These are phyloP conservation scores for Anadara kagoshimensis DNA, from an alignment of 1,140 invertebrate genomes.

Conservation along the genomic window DNA sequence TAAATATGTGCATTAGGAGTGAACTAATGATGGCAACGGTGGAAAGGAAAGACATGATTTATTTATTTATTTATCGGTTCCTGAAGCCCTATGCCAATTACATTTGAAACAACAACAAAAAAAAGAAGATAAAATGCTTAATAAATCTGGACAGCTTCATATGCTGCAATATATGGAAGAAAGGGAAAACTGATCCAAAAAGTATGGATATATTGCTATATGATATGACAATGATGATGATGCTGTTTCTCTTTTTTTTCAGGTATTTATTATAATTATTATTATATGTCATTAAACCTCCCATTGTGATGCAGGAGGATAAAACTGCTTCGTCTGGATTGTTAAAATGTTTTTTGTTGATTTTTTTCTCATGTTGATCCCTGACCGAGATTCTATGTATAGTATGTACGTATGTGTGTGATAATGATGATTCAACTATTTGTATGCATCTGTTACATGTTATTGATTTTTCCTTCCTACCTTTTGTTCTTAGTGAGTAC, in stretches of 20 bases:
- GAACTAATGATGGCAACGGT: conserved; percentile 5
- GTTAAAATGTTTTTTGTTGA: conserved; percentile 14
- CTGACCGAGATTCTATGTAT: conserved; percentile 5
- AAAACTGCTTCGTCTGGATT: conserved; percentile 19
- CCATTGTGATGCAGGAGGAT: conserved; percentile 5
- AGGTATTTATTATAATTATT: conserved; percentile 3
- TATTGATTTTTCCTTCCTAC: too few relatives aligned
- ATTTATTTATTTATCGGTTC: too few relatives aligned
- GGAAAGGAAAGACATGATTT: not conserved
- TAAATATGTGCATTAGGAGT: not conserved
- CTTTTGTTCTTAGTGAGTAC: too few relatives aligned
- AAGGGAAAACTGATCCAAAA: too few relatives aligned
- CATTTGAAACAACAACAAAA: too few relatives aligned
- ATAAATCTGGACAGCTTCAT: too few relatives aligned
- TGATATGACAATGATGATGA: conserved; percentile 4
- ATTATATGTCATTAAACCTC: conserved; percentile 7
- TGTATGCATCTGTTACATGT: too few relatives aligned
- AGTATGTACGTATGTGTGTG: not conserved
- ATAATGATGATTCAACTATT: conserved; percentile 9
- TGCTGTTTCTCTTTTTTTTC: conserved; percentile 5
- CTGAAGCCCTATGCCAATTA: too few relatives aligned
- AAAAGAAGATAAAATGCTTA: too few relatives aligned
- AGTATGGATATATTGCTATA: conserved; percentile 3
- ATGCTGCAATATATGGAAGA: too few relatives aligned
- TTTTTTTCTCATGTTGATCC: conserved; percentile 18